phyloP scores from a whole-genome alignment of 2,888 invertebrate genomes.

The Odontocolon sp. region DNA sequence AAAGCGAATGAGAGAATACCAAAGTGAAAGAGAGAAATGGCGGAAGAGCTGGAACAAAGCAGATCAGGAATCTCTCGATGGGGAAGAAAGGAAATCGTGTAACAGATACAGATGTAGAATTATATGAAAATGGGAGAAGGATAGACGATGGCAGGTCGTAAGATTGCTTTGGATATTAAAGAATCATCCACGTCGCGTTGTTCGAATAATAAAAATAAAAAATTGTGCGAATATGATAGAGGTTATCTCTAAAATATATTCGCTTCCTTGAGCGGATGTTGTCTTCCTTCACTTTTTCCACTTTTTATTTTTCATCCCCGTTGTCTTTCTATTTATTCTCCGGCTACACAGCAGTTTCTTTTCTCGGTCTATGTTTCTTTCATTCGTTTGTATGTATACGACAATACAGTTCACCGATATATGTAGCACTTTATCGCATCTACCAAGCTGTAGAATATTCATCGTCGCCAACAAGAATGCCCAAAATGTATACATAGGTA shows the following conservation, averaged over 20 bases:
- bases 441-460: constrained; percentile 24
- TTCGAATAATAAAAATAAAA: constrained; percentile 54
- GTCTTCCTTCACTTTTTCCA: constrained; percentile 24
- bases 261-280: neutral
- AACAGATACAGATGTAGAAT: constrained; percentile 62
- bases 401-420: neutral
- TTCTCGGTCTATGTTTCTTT: constrained; percentile 17
- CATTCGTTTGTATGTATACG: neutral
- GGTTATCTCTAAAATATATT: neutral
- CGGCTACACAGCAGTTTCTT: neutral
- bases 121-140: constrained; percentile 32
- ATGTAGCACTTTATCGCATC: constrained; percentile 6
- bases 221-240: neutral
- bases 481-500: neutral
- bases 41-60: constrained; percentile 36
- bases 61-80: constrained; percentile 57
- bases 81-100: constrained; percentile 65
- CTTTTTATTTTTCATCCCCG: constrained; percentile 24
- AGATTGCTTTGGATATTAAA: constrained; percentile 70
- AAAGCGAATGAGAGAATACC: constrained; percentile 38
- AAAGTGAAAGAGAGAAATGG: constrained; percentile 46
- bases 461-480: neutral
- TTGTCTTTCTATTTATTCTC: neutral
- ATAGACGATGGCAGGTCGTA: constrained; percentile 49
- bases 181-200: constrained; percentile 56